Percentiles rank a stretch among this genome's conserved stretches.
Conservation (phyloP, 2,797 vertebrate genomes). For the Corythornis leucogaster region DNA sequence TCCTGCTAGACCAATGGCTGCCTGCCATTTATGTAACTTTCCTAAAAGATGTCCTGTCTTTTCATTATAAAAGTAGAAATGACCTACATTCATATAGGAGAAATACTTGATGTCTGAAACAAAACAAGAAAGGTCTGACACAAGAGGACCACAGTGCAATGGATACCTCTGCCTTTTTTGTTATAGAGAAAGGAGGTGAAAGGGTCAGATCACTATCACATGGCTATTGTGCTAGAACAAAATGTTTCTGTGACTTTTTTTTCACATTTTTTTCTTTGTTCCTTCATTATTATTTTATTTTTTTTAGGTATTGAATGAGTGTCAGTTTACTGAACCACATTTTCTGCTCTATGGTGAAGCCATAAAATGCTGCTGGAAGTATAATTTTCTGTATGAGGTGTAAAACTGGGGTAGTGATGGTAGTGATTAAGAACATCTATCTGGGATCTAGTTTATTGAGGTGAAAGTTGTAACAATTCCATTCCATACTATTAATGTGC, state of each 20-base stretch:
- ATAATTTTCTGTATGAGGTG: background rate
- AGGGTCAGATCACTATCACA: too few species aligned
- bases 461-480: background rate
- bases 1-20: background rate
- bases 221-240: background rate
- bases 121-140: background rate
- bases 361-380: background rate
- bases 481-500: background rate
- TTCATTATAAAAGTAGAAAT: background rate
- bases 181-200: background rate
- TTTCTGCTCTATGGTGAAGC: background rate
- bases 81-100: background rate
- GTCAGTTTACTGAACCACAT: background rate
- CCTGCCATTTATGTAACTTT: background rate
- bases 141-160: background rate
- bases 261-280: background rate
- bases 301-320: background rate
- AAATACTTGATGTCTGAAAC: background rate
- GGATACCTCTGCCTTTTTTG: background rate
- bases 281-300: background rate
- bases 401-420: background rate
- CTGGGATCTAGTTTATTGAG: background rate
- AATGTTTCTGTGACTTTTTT: background rate
- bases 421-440: background rate
- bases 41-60: background rate